Percentiles rank a stretch among this genome's conserved stretches.
phyloP scores from a whole-genome alignment of 2,113 vertebrate species.

The Uria lomvia region DNA sequence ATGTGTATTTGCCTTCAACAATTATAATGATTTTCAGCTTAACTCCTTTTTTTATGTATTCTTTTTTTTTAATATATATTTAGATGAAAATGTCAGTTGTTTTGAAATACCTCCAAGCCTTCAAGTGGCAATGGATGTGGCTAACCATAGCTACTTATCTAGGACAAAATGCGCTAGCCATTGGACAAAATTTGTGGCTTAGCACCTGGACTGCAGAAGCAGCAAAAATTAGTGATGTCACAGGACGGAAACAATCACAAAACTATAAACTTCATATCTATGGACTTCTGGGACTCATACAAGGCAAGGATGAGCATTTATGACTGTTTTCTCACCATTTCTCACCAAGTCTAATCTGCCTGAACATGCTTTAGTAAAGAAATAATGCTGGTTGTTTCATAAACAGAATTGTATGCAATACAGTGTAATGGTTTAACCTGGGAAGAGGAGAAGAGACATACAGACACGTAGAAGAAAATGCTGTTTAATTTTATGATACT shows the following conservation, averaged over 20 bases:
- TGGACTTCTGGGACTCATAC: slow-evolving; percentile 64
- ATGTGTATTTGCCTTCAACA: not conserved
- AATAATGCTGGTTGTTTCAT: not conserved
- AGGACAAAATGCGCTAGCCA: slow-evolving; percentile 58
- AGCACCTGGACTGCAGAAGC: slow-evolving; percentile 63
- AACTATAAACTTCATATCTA: slow-evolving; percentile 61
- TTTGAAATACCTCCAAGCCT: slow-evolving; percentile 64
- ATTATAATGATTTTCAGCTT: not conserved
- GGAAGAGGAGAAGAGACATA: not conserved
- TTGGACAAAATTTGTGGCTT: slow-evolving; percentile 70
- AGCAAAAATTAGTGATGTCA: slow-evolving; percentile 45
- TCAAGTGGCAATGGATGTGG: slow-evolving; percentile 57
- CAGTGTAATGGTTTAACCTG: not conserved
- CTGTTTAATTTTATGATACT: not conserved
- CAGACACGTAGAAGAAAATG: not conserved
- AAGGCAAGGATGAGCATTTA: slow-evolving; percentile 39
- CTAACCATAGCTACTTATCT: slow-evolving; percentile 39
- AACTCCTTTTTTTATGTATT: not conserved
- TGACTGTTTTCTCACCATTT: not conserved
- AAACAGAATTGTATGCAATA: not conserved
- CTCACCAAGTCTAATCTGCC: not conserved
- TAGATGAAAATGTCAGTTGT: slow-evolving; percentile 60
- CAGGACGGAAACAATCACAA: slow-evolving; percentile 60
- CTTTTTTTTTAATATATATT: not conserved
- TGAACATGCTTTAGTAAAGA: not conserved